phyloP scores from a whole-genome alignment of 2,797 vertebrate species.

The Melanogrammus aeglefinus region DNA sequence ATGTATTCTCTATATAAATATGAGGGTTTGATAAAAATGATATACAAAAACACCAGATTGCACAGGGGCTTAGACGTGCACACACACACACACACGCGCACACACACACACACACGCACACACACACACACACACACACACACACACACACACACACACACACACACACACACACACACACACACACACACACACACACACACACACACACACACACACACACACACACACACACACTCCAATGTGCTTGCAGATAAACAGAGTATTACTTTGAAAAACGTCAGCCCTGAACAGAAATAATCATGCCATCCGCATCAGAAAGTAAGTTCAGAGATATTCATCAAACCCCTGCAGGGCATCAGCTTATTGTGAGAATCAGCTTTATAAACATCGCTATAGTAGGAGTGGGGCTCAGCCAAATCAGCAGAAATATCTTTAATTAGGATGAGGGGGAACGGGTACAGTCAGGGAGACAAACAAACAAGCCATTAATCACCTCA shows the following conservation, averaged over 20 bases:
- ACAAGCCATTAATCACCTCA: constrained; percentile 56
- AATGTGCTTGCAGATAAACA: too few relatives aligned
- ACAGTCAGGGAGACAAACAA: constrained; percentile 49
- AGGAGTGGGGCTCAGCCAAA: constrained; percentile 30
- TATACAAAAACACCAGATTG: neutral
- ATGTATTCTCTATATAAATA: neutral
- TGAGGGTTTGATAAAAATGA: neutral
- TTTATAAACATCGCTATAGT: constrained; percentile 33
- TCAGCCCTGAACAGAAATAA: constrained; percentile 32
- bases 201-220: constrained; percentile 1
- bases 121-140: neutral
- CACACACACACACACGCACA: neutral
- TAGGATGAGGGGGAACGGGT: constrained; percentile 38
- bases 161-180: neutral
- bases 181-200: neutral
- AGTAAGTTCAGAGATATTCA: constrained; percentile 47
- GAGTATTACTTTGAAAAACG: constrained; percentile 25
- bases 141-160: neutral
- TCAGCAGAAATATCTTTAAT: constrained; percentile 60
- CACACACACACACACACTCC: neutral
- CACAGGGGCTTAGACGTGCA: too few relatives aligned
- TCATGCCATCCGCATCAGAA: constrained; percentile 38
- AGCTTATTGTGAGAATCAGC: constrained; percentile 42
- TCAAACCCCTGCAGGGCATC: constrained; percentile 35
- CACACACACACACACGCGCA: too few relatives aligned